Evolutionary conservation across 2,113 vertebrate genomes (phyloP).

Genomic region (Sylvicapra grimmia): DNA sequence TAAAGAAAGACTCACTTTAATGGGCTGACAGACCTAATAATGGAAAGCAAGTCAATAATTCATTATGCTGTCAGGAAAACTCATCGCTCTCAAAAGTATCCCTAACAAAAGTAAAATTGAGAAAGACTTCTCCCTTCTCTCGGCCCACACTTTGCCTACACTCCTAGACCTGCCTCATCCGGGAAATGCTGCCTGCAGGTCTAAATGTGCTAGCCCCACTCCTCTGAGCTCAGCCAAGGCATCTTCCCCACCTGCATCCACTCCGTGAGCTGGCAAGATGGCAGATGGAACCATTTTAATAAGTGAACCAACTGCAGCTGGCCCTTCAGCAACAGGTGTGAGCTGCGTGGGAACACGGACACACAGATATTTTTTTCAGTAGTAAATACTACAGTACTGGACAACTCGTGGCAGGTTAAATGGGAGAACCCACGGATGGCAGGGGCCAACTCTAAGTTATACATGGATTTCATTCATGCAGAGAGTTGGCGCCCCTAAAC

Average conservation of each 20-base stretch:
- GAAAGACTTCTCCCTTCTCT: background rate
- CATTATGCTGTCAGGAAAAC: background rate
- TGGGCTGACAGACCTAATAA: background rate
- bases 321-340: background rate
- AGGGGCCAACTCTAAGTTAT: background rate
- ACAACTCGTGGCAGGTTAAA: background rate
- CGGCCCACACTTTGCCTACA: background rate
- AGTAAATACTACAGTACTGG: background rate
- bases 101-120: background rate
- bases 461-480: rapidly evolving
- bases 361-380: background rate
- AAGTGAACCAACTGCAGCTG: background rate
- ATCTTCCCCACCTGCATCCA: background rate
- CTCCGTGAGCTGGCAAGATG: background rate
- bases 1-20: background rate
- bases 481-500: background rate
- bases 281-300: background rate
- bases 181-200: background rate
- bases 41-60: slow-evolving; percentile 19
- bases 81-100: background rate
- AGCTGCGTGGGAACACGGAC: rapidly evolving
- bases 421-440: rapidly evolving
- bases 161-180: too few species aligned
- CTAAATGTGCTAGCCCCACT: background rate
- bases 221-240: background rate